Evolutionary conservation across 1,140 invertebrate genomes (phyloP).

Genomic region (Diorhabda carinulata): DNA sequence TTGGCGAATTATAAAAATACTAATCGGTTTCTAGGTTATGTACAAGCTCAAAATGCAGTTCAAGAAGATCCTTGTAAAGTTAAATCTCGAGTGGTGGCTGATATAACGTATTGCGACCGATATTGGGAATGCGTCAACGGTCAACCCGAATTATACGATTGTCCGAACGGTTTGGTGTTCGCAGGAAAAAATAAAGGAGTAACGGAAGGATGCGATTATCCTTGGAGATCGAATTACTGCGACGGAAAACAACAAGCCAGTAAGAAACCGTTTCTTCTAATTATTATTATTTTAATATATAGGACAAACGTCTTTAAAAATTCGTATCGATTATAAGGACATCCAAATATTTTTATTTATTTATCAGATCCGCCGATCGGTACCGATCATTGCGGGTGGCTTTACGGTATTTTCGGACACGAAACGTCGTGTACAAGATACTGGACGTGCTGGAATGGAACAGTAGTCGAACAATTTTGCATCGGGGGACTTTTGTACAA

Average conservation of each 20-base stretch:
- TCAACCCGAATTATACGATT: slow-evolving; percentile 78
- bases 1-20: neutral
- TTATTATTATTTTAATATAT: neutral
- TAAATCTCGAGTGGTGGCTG: slow-evolving; percentile 68
- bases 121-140: slow-evolving; percentile 82
- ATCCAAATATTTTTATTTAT: neutral
- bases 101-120: slow-evolving; percentile 79
- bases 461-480: slow-evolving; percentile 87
- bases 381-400: slow-evolving; percentile 86
- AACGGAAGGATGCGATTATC: slow-evolving; percentile 84
- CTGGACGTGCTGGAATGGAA: slow-evolving; percentile 94
- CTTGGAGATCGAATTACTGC: slow-evolving; percentile 83
- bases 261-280: slow-evolving; percentile 46
- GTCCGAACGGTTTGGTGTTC: slow-evolving; percentile 85
- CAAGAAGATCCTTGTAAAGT: slow-evolving; percentile 74
- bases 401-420: slow-evolving; percentile 90
- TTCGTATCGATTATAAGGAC: neutral
- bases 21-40: slow-evolving; percentile 26
- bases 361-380: slow-evolving; percentile 72
- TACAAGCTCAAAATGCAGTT: slow-evolving; percentile 46
- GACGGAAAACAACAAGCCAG: slow-evolving; percentile 70
- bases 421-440: slow-evolving; percentile 89
- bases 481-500: slow-evolving; percentile 89
- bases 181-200: slow-evolving; percentile 82
- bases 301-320: neutral